Evolutionary conservation across 2,797 vertebrate species (phyloP).

Genomic region (Caiman crocodilus): DNA sequence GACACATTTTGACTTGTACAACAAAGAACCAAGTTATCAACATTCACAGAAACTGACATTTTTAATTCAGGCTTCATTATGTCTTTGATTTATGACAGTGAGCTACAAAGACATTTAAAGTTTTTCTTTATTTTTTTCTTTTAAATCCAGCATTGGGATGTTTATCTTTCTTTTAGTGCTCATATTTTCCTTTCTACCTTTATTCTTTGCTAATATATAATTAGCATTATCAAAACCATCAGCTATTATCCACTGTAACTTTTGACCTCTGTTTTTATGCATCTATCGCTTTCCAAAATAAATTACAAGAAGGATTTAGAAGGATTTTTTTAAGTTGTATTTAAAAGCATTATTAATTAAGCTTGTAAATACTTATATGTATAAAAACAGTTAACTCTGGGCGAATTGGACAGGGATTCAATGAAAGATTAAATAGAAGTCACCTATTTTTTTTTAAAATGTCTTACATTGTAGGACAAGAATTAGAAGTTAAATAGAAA

Average conservation of each 20-base stretch:
- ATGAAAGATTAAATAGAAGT: background rate
- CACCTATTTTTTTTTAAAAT: background rate
- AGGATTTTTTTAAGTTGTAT: slow-evolving; percentile 51
- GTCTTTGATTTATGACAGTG: slow-evolving; percentile 87
- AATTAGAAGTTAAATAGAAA: slow-evolving; percentile 23
- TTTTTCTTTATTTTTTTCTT: slow-evolving; percentile 80
- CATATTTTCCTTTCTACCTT: slow-evolving; percentile 82
- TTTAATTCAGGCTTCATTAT: slow-evolving; percentile 90
- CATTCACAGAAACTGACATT: slow-evolving; percentile 91
- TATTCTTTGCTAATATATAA: slow-evolving; percentile 83
- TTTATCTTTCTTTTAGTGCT: slow-evolving; percentile 85
- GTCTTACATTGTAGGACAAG: background rate
- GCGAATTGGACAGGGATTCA: background rate
- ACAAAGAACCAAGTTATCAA: slow-evolving; percentile 95
- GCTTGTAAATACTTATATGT: background rate
- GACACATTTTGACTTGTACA: slow-evolving; percentile 91
- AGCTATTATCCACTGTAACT: slow-evolving; percentile 82
- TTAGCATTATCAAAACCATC: slow-evolving; percentile 86
- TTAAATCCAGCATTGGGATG: slow-evolving; percentile 81
- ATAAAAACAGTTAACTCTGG: slow-evolving; percentile 22
- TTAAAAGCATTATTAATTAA: slow-evolving; percentile 55
- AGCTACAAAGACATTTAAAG: slow-evolving; percentile 86
- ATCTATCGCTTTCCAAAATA: slow-evolving; percentile 68
- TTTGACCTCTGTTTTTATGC: slow-evolving; percentile 82
- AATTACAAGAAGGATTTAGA: slow-evolving; percentile 51